Conservation (phyloP, 2,113 vertebrate genomes). For the Pseudopipra pipra region DNA sequence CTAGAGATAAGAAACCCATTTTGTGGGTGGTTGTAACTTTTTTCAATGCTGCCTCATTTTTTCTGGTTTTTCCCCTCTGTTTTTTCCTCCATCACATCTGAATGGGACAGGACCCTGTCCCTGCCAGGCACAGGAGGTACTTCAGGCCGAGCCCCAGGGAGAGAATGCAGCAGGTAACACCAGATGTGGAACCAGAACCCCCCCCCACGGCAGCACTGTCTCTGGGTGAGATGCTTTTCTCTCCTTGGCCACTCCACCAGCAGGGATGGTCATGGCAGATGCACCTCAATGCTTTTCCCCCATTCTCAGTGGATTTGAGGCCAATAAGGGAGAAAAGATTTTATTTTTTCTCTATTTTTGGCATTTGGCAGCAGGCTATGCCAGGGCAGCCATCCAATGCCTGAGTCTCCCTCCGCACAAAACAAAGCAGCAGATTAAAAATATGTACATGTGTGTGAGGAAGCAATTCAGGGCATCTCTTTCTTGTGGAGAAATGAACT, state of each 20-base stretch:
- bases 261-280: not conserved
- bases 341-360: not conserved
- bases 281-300: not conserved
- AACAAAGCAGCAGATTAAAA: slow-evolving; percentile 54
- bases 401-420: slow-evolving; percentile 17
- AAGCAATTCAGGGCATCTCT: slow-evolving; percentile 61
- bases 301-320: not conserved
- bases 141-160: not conserved
- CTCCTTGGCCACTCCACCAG: not conserved
- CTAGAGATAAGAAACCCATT: not conserved
- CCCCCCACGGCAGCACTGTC: rapidly evolving
- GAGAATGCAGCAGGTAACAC: rapidly evolving
- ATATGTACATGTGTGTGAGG: not conserved
- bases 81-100: rapidly evolving
- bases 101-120: not conserved
- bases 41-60: not conserved
- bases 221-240: not conserved
- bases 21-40: not conserved
- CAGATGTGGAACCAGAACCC: not conserved
- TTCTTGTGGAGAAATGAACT: slow-evolving; percentile 52
- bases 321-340: not conserved
- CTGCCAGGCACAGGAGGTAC: not conserved
- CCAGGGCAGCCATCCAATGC: slow-evolving; percentile 53
- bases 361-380: slow-evolving; percentile 16
- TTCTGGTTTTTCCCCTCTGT: not conserved